Conservation (phyloP, 2,113 vertebrate genomes). For the Pseudonaja textilis region DNA sequence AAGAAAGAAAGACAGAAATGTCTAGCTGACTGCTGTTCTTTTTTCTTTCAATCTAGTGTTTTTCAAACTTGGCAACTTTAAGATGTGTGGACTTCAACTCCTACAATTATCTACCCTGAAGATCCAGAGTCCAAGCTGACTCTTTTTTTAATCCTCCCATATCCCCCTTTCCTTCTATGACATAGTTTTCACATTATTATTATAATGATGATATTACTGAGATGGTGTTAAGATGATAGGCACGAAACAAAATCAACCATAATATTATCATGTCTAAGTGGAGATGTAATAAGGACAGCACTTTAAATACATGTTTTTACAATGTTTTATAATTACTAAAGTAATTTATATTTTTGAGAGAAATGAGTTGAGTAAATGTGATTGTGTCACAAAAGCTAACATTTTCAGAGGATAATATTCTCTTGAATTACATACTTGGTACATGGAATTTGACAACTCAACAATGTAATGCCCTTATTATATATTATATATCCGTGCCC, state of each 20-base stretch:
- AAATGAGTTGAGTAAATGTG: neutral
- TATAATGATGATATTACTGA: neutral
- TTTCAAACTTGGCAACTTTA: neutral
- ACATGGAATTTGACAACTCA: neutral
- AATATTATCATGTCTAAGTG: neutral
- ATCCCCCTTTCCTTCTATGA: too few species aligned
- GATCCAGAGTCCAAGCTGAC: too few species aligned
- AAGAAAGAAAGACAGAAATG: neutral
- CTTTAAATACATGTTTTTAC: neutral
- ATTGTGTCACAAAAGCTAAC: neutral
- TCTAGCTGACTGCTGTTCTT: neutral
- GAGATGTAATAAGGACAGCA: neutral
- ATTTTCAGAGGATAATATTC: neutral
- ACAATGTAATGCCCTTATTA: neutral
- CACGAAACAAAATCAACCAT: neutral
- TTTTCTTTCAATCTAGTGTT: neutral
- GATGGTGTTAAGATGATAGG: neutral
- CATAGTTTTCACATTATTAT: too few species aligned
- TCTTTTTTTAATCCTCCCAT: too few species aligned
- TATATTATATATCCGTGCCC: neutral
- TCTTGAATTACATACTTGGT: neutral
- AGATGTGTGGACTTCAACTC: neutral
- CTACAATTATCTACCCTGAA: neutral
- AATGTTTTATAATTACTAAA: neutral
- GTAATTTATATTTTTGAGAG: neutral